Conservation (phyloP, 2,113 vertebrate genomes). For the Macheiramphus alcinus region DNA sequence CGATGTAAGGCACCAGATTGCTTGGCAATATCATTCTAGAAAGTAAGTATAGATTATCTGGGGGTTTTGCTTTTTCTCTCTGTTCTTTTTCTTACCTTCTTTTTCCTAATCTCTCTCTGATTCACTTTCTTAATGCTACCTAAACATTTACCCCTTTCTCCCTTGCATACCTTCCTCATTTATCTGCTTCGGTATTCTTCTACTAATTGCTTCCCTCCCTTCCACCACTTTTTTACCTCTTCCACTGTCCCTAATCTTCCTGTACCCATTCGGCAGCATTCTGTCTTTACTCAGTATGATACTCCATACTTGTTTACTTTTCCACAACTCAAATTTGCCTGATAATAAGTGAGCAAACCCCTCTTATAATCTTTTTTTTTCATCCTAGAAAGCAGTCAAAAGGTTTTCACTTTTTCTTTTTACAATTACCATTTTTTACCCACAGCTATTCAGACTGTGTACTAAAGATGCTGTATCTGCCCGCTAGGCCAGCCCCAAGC, state of each 20-base stretch:
- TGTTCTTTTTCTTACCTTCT: not conserved
- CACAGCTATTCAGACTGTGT: not conserved
- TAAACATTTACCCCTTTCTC: not conserved
- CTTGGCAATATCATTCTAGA: not conserved
- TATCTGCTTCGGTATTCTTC: not conserved
- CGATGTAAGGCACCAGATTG: not conserved
- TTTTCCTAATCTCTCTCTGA: not conserved
- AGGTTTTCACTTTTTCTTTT: not conserved
- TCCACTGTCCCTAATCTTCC: not conserved
- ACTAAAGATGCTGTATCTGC: not conserved
- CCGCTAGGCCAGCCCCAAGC: not conserved
- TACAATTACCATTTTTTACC: not conserved
- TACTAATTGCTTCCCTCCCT: not conserved
- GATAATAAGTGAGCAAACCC: not conserved
- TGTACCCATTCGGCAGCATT: not conserved
- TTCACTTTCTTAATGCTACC: not conserved
- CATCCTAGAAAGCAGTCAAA: not conserved
- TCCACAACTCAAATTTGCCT: not conserved
- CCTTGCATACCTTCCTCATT: not conserved
- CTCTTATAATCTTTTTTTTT: not conserved
- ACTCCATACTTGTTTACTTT: not conserved
- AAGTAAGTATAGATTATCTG: not conserved
- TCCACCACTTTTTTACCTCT: not conserved
- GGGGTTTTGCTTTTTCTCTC: not conserved
- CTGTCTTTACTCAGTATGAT: not conserved